Evolutionary conservation across 2,888 invertebrate species (phyloP).

Genomic region (Xylota segnis): DNA sequence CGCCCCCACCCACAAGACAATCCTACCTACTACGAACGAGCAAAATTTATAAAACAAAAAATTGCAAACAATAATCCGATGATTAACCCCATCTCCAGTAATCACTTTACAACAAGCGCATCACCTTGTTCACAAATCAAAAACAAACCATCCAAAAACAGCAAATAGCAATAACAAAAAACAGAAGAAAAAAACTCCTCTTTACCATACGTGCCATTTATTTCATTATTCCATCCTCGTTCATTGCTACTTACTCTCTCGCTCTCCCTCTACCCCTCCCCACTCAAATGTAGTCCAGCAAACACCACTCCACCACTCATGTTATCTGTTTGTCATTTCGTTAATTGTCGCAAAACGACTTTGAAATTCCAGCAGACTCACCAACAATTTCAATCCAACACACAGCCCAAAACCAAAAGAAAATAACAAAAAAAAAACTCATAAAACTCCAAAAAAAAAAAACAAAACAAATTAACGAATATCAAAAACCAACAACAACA

Average conservation of each 20-base stretch:
- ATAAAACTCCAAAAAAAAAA: constrained; percentile 23
- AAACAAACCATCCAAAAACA: constrained; percentile 23
- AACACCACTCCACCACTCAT: constrained; percentile 46
- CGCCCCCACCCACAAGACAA: constrained; percentile 1
- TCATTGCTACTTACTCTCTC: constrained; percentile 28
- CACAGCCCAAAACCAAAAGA: constrained; percentile 19
- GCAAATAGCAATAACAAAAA: background rate
- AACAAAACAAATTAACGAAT: constrained; percentile 41
- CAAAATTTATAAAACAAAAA: constrained; percentile 6
- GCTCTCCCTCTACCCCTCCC: background rate
- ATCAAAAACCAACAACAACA: constrained; percentile 23
- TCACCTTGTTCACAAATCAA: constrained; percentile 49
- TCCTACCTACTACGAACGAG: background rate
- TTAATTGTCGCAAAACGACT: constrained; percentile 71
- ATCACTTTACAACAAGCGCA: constrained; percentile 41
- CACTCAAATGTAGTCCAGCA: background rate
- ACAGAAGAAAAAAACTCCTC: constrained; percentile 19
- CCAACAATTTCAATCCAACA: constrained; percentile 49
- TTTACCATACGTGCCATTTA: constrained; percentile 50
- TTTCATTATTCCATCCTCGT: constrained; percentile 49
- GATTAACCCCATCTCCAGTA: constrained; percentile 43
- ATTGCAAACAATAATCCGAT: constrained; percentile 44
- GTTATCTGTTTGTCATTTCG: constrained; percentile 66
- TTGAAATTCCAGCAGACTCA: constrained; percentile 66
- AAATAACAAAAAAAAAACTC: constrained; percentile 21